Evolutionary conservation across 2,888 invertebrate species (phyloP), one percentile per base, ranked within the genome.

Genomic region (Pristionchus mayeri): DNA sequence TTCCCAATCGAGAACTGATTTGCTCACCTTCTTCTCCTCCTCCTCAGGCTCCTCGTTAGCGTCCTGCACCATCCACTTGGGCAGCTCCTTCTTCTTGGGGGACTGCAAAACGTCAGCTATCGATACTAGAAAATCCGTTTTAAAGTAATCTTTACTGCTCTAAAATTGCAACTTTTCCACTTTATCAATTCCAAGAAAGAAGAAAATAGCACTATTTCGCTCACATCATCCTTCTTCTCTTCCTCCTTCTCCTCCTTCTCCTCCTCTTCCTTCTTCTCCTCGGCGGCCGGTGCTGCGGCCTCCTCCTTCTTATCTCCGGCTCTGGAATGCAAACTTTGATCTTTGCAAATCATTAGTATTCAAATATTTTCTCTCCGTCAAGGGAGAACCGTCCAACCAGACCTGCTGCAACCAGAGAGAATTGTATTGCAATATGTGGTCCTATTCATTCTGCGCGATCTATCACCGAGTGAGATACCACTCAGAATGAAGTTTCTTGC

Each of bases 41-140:
- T 87, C 86, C 24, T 89, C 87, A n/a, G 80, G 75, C 48, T 52
- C 67, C 37, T 88, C 88, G 75, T 89, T 85, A 9, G 89, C 89
- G 44, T 86, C 83, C 84, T 89, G 87, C 21, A 89, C 89, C 89
- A 89, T 89, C 88, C 88, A 87, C 81, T 87, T 87, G 52, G 87
- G 87, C 34, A 87, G 76, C n/a, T 84, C 84, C 80, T 87, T 87
- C 84, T 87, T 87, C 87, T 87, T 67, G 11, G 87, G 87, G 7
- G 79, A 34, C 80, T 80, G 57, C 1, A 60, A 76, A 85, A 71
- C 4, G 24, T 75, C 18, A 40, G n/a, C n/a, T n/a, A n/a, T n/a
- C 50, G 50, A 18, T 50, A 50, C 50, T 50, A 50, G 50, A 18
- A n/a, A n/a, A 54, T 16, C 18, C 54, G n/a, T n/a, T n/a, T n/a